A percentile compares a stretch with the other conserved stretches of the same genome.
Evolutionary conservation across 1,140 invertebrate species (phyloP).

Genomic region (Calephelis nemesis): DNA sequence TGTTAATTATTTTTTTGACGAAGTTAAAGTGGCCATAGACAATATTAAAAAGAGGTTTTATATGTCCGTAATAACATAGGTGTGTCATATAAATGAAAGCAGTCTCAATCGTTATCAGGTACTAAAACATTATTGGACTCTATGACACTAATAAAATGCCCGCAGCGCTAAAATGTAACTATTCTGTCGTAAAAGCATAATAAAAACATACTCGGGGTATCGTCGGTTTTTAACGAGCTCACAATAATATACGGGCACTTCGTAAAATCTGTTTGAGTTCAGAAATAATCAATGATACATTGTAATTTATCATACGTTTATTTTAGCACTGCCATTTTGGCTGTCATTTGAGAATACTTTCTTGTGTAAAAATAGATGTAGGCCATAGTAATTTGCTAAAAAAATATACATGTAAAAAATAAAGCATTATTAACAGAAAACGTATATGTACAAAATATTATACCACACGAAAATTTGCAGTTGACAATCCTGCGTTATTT

Average conservation of each 20-base stretch:
- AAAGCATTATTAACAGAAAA: too few species aligned
- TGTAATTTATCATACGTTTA: constrained; percentile 30
- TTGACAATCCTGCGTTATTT: too few species aligned
- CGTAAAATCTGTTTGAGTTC: constrained; percentile 53
- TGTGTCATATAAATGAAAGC: constrained; percentile 42
- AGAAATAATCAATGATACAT: constrained; percentile 49
- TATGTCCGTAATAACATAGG: constrained; percentile 18
- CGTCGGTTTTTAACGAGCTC: constrained; percentile 71
- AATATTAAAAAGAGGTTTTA: constrained; percentile 16
- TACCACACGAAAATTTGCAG: too few species aligned
- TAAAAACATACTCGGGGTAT: constrained; percentile 66
- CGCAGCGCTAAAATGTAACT: constrained; percentile 77
- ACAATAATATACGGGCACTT: constrained; percentile 68
- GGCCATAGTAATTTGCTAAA: too few species aligned
- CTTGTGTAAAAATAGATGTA: too few species aligned
- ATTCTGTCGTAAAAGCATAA: constrained; percentile 66
- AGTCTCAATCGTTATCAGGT: constrained; percentile 62
- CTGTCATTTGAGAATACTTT: constrained; percentile 27
- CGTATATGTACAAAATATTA: too few species aligned
- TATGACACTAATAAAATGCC: constrained; percentile 73
- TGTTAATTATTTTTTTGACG: too few species aligned
- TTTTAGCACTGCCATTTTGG: background rate
- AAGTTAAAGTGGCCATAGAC: background rate
- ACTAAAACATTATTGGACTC: constrained; percentile 69
- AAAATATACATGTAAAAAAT: too few species aligned